A percentile compares a stretch with the other conserved stretches of the same genome.
phyloP scores from a whole-genome alignment of 2,888 invertebrate genomes.

The Tetrapedia diversipes region DNA sequence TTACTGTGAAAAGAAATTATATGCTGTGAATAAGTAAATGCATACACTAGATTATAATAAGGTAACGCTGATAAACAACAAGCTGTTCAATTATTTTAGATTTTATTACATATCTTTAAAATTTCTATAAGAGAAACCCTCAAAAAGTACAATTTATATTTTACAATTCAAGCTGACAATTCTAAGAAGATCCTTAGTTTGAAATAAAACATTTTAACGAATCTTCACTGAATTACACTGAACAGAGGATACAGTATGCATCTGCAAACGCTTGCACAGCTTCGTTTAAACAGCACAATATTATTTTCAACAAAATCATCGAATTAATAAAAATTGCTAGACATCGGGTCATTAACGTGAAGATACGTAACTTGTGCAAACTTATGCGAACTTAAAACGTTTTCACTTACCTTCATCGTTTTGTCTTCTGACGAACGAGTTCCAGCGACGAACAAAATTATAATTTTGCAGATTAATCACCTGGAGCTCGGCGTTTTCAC shows the following conservation, averaged over 20 bases:
- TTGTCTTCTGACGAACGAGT: constrained; percentile 10
- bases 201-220: not conserved
- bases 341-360: not conserved
- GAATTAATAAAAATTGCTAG: not conserved
- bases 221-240: not conserved
- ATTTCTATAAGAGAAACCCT: not conserved
- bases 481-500: constrained; percentile 24
- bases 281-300: no score
- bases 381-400: not conserved
- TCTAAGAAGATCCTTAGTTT: no score
- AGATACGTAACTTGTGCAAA: no score
- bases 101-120: no score
- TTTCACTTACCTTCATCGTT: constrained; percentile 45
- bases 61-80: no score
- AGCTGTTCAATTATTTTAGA: no score
- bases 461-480: constrained; percentile 14
- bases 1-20: no score
- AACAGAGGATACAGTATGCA: not conserved
- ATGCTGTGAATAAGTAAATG: no score
- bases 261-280: no score
- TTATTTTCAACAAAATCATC: not conserved
- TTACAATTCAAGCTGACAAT: not conserved
- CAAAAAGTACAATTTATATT: not conserved
- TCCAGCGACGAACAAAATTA: not conserved
- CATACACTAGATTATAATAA: no score